These are phyloP conservation scores for Dysdera silvatica DNA, from an alignment of 1,140 invertebrate species.

Conservation along the genomic window DNA sequence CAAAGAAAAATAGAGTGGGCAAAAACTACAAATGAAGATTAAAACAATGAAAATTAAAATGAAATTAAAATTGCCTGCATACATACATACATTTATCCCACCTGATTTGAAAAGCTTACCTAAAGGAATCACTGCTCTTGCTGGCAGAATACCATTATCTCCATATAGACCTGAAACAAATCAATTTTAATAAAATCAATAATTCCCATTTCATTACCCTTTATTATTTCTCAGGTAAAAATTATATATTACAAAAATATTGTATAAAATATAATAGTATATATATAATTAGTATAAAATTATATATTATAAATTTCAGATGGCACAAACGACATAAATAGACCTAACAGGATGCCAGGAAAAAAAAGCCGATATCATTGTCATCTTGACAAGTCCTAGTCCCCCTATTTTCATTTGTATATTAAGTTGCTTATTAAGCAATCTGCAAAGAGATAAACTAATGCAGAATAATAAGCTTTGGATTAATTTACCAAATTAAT, in stretches of 20 bases:
- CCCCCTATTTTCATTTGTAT: too few relatives aligned
- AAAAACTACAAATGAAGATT: background rate
- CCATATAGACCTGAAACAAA: conserved; percentile 61
- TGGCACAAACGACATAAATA: background rate
- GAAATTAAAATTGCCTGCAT: background rate
- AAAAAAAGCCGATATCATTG: too few relatives aligned
- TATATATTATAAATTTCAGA: background rate
- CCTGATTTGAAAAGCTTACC: conserved; percentile 36
- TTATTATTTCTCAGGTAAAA: conserved; percentile 2
- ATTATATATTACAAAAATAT: background rate
- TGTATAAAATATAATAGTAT: background rate
- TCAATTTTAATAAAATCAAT: conserved; percentile 15
- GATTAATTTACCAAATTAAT: too few relatives aligned
- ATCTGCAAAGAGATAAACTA: too few relatives aligned
- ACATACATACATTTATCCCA: background rate
- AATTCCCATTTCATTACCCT: background rate
- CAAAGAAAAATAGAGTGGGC: background rate
- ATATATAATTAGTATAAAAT: background rate
- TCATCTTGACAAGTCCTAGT: too few relatives aligned
- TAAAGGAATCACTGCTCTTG: conserved; percentile 51
- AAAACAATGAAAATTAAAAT: background rate
- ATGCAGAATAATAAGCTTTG: too few relatives aligned
- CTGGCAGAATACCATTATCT: conserved; percentile 68
- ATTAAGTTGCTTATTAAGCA: too few relatives aligned
- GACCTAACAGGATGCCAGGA: too few relatives aligned